Evolutionary conservation across 2,888 invertebrate species (phyloP), one percentile per base, ranked within the genome.

Genomic region (Coleophora deauratella): DNA sequence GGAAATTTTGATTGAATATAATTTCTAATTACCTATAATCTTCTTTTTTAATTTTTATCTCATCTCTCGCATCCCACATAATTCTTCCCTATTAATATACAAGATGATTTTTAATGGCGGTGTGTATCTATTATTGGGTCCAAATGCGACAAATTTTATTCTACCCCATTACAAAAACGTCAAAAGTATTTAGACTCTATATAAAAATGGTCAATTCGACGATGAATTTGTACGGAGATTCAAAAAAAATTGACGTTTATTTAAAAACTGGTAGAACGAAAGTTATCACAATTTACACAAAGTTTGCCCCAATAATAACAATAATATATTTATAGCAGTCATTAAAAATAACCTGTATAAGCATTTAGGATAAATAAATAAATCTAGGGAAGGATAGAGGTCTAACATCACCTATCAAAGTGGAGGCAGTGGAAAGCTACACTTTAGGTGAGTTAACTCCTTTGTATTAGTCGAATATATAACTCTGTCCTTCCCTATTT

Each of bases 401-500:
- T 64, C 52, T 65, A 69, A 76, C 70, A 58, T 68, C 86, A 84
- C 84, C 84, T 84, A 72, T 72, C 59, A 81, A 77, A 81, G 81
- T 80, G 73, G 74, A 72, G 71, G 72, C 62, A 50, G 55, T 55
- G 55, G 67, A 62, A 72, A 68, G 72, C 72, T 70, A 73, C 78
- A 76, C 80, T 80, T 80, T 76, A 75, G 85, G 85, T 85, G 85
- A 82, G 84, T 85, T 60, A 51, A 51, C 56, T 61, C 55, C 52
- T 62, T 52, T 64, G 54, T 66, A 49, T 57, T 59, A 50, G 57
- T 46, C 21, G 67, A 57, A 62, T 58, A 65, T 66, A 59, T 65
- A 52, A 66, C 88, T 89, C 89, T 88, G 89, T 89, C 88, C 89
- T 89, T 88, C 88, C 89, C 88, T 86, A 86, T 73, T 62, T 59